phyloP scores from a whole-genome alignment of 92 coral and sea anemone species.

The Zoanthus solanderi region DNA sequence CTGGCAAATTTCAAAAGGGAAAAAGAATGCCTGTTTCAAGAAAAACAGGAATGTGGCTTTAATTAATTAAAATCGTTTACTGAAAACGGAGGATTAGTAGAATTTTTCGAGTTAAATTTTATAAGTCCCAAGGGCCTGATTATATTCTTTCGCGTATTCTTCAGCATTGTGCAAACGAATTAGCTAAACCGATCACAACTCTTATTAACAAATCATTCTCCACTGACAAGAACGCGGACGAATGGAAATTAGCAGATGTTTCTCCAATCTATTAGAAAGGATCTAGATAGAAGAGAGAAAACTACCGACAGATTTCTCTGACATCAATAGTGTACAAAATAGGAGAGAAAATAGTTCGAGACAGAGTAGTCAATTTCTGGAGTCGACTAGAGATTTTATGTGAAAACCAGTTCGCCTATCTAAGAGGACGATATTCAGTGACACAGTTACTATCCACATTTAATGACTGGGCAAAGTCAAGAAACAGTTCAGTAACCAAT shows the following conservation, averaged over 20 bases:
- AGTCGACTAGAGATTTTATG: conserved; percentile 20
- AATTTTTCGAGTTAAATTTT: no score
- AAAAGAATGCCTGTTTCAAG: no score
- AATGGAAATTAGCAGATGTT: not conserved
- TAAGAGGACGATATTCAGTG: conserved; percentile 13
- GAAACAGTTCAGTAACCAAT: no score
- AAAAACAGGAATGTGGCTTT: no score
- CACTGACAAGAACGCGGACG: conserved; percentile 24
- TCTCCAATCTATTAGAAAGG: conserved; percentile 36
- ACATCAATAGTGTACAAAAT: conserved; percentile 64
- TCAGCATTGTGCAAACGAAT: no score
- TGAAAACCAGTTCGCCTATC: conserved; percentile 57
- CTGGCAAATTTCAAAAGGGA: no score
- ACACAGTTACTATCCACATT: no score
- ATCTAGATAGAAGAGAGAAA: conserved; percentile 61
- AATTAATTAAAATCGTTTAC: no score
- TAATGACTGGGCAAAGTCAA: no score
- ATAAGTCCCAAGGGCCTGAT: not conserved
- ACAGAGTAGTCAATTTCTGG: conserved; percentile 49
- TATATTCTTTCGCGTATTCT: no score
- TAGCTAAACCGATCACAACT: no score
- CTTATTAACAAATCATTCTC: conserved; percentile 36
- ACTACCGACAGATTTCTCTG: conserved; percentile 66
- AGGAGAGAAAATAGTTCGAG: conserved; percentile 51
- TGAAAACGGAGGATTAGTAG: no score